Evolutionary conservation across 2,113 vertebrate genomes (phyloP).

Genomic region (Clarias gariepinus): DNA sequence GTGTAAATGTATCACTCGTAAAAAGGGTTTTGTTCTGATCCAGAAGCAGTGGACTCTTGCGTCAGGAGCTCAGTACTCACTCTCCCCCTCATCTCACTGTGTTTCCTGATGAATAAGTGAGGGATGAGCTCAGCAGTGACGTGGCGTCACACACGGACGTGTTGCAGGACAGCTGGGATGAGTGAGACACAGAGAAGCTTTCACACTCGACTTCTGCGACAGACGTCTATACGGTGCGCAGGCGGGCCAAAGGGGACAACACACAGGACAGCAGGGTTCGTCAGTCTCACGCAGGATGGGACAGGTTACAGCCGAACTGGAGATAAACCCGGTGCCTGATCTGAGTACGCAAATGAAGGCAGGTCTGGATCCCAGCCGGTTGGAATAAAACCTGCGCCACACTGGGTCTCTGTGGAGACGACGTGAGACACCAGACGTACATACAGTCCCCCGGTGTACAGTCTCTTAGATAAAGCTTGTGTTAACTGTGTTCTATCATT

Average conservation of each 20-base stretch:
- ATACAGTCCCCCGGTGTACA: neutral
- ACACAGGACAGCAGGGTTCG: neutral
- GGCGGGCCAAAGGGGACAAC: neutral
- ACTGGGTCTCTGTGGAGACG: neutral
- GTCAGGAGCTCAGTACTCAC: neutral
- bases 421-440: neutral
- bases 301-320: neutral
- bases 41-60: neutral
- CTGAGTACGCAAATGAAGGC: neutral
- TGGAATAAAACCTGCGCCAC: neutral
- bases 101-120: neutral
- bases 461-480: neutral
- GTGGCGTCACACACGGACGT: neutral
- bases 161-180: neutral
- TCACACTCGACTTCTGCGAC: neutral
- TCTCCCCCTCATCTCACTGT: neutral
- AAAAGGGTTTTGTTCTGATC: neutral
- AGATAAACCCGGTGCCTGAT: neutral
- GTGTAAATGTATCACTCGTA: neutral
- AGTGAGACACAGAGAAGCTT: neutral
- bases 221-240: neutral
- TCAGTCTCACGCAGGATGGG: too few relatives aligned
- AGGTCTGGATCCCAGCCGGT: neutral
- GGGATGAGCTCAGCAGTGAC: neutral
- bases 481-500: too few relatives aligned